Conservation (phyloP, 2,888 invertebrate species). For the Acanthosoma haemorrhoidale region DNA sequence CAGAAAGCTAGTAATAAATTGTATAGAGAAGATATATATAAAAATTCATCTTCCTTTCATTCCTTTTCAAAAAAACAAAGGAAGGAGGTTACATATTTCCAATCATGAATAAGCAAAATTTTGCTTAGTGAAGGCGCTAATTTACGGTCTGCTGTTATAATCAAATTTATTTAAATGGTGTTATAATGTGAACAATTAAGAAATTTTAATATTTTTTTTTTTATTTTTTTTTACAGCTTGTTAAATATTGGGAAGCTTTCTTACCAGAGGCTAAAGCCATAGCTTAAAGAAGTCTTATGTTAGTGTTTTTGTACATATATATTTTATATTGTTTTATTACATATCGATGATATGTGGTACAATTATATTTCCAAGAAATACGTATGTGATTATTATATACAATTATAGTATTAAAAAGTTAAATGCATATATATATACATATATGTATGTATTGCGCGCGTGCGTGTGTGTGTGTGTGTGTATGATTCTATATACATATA, state of each 20-base stretch:
- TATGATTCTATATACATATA: not conserved
- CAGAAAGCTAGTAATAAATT: too few relatives aligned
- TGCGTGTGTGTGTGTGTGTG: not conserved
- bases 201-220: conserved; percentile 33
- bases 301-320: not conserved
- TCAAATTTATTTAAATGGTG: not conserved
- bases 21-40: too few relatives aligned
- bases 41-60: too few relatives aligned
- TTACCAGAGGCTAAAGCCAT: conserved; percentile 91
- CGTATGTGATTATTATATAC: not conserved
- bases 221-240: conserved; percentile 56
- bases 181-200: not conserved
- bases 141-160: too few relatives aligned
- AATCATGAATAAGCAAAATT: too few relatives aligned
- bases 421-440: not conserved
- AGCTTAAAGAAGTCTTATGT: conserved; percentile 38
- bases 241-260: conserved; percentile 94
- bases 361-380: not conserved
- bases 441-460: not conserved
- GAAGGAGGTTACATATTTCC: too few relatives aligned
- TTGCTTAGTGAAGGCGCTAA: too few relatives aligned
- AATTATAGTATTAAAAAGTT: conserved; percentile 10
- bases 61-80: too few relatives aligned
- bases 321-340: not conserved
- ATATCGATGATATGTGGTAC: not conserved